These are phyloP conservation scores for Dolichotis patagonum DNA, from an alignment of 2,113 vertebrate genomes.

Conservation along the genomic window DNA sequence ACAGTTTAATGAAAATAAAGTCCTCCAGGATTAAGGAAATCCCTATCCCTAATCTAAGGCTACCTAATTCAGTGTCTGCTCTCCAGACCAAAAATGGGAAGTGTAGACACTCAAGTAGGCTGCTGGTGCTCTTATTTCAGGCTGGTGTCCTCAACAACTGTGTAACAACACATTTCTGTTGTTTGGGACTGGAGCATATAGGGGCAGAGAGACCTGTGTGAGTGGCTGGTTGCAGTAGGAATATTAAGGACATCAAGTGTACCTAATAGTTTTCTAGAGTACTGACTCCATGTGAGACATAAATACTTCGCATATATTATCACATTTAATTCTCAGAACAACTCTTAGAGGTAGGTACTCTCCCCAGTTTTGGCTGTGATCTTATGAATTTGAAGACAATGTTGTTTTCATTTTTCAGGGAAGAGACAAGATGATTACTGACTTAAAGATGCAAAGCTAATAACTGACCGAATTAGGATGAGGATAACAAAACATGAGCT, in stretches of 20 bases:
- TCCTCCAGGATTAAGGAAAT: not conserved
- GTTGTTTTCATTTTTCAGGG: not conserved
- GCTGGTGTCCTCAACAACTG: not conserved
- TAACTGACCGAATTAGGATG: not conserved
- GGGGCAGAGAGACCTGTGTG: not conserved
- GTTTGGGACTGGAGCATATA: not conserved
- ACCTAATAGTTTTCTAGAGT: not conserved
- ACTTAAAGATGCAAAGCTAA: not conserved
- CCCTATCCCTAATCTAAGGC: not conserved
- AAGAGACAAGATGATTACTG: not conserved
- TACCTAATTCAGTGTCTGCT: not conserved
- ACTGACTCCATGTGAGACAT: not conserved
- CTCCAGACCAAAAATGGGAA: not conserved
- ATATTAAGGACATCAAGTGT: not conserved
- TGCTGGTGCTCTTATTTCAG: not conserved
- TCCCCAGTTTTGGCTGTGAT: not conserved
- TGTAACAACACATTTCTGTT: not conserved
- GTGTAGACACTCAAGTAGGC: not conserved
- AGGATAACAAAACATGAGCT: not conserved
- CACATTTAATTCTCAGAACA: not conserved
- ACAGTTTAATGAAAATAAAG: not conserved
- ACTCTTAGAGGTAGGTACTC: not conserved
- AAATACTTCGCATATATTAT: not conserved
- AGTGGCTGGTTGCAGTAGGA: not conserved
- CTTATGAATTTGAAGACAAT: not conserved